These are phyloP conservation scores for Carapus acus DNA, from an alignment of 2,797 vertebrate species.

Conservation along the genomic window DNA sequence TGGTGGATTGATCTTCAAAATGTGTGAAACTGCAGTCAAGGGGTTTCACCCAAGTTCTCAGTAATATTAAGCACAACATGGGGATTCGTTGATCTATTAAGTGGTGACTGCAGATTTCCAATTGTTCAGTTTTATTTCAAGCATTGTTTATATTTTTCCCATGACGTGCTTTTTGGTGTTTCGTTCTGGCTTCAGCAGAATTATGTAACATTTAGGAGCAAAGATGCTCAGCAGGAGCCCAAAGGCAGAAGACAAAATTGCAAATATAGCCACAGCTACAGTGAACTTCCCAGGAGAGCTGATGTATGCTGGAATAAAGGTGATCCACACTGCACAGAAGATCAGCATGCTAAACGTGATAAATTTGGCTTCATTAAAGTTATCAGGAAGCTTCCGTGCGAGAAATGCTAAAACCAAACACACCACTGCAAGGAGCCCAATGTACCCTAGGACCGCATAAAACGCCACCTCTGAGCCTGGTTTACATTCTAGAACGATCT, in stretches of 20 bases:
- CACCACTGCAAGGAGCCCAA: neutral
- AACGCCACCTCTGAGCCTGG: neutral
- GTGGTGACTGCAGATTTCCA: no score
- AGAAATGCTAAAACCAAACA: constrained; percentile 2
- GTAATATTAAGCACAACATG: no score
- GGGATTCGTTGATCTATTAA: no score
- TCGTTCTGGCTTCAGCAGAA: constrained; percentile 68
- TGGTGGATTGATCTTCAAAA: no score
- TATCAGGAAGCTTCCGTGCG: constrained; percentile 1
- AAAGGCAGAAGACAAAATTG: constrained; percentile 38
- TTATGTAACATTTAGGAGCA: constrained; percentile 72
- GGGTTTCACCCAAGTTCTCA: no score
- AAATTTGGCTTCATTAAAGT: constrained; percentile 4
- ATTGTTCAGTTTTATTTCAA: no score
- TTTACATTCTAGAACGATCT: neutral
- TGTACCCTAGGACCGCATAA: neutral
- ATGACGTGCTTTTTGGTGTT: constrained; percentile 68
- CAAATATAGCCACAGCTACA: constrained; percentile 4
- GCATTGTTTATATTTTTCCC: constrained; percentile 29
- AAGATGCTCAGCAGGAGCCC: constrained; percentile 68
- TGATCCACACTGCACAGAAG: no score
- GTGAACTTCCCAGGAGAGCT: constrained; percentile 3
- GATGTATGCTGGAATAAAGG: constrained; percentile 3
- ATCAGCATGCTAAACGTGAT: no score
- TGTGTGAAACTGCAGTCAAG: no score